Evolutionary conservation across 2,888 invertebrate genomes (phyloP).

Genomic region (Siphonodentalium dalli): DNA sequence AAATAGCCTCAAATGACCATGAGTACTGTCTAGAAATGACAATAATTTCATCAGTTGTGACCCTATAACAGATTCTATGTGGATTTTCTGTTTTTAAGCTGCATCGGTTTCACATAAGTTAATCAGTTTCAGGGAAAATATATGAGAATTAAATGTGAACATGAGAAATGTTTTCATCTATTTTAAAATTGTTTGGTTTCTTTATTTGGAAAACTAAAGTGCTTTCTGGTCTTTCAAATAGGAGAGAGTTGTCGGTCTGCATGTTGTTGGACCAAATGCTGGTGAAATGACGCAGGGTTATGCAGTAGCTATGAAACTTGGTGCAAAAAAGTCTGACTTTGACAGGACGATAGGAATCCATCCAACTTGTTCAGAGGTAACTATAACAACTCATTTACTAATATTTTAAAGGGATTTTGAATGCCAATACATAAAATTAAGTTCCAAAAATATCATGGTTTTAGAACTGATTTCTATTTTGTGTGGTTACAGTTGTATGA

Average conservation of each 20-base stretch:
- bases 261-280: conserved; percentile 71
- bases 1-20: no score
- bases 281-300: conserved; percentile 74
- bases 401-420: neutral
- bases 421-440: neutral
- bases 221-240: conserved; percentile 29
- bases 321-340: conserved; percentile 70
- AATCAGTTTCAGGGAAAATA: no score
- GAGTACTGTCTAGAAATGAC: no score
- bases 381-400: neutral
- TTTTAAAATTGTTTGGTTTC: no score
- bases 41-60: no score
- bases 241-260: conserved; percentile 68
- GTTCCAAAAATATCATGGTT: neutral
- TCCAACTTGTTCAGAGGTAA: conserved; percentile 71
- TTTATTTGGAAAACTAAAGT: no score
- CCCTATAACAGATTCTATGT: no score
- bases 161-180: no score
- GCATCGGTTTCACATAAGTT: no score
- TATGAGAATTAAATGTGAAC: no score
- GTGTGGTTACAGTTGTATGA: neutral
- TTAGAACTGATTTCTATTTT: neutral
- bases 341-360: conserved; percentile 71
- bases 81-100: no score
- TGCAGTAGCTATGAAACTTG: conserved; percentile 69